Percentiles rank a stretch among this genome's conserved stretches.
Conservation (phyloP, 35 echinoderm and acorn worm species). For the Lytechinus variegatus region DNA sequence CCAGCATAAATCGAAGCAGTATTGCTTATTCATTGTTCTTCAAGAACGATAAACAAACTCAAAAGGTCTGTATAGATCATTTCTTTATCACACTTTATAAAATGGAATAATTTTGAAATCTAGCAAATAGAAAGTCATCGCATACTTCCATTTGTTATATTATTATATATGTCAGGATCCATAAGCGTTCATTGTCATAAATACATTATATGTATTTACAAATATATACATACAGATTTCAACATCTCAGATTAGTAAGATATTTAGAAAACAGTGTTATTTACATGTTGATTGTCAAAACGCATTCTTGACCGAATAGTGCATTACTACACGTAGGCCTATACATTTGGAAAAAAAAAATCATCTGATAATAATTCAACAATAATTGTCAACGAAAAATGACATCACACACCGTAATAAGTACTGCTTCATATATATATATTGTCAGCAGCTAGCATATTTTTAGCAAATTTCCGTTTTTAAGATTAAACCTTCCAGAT, state of each 20-base stretch:
- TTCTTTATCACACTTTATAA: not conserved
- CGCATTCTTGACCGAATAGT: slow-evolving; percentile 23
- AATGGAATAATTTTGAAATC: not conserved
- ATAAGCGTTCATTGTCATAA: slow-evolving; percentile 14
- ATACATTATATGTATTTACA: slow-evolving; percentile 17
- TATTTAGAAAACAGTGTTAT: not conserved
- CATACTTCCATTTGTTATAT: not conserved
- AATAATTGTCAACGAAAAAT: too few relatives aligned
- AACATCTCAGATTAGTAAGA: not conserved
- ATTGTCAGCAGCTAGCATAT: too few relatives aligned
- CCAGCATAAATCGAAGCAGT: not conserved
- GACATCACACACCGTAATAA: too few relatives aligned
- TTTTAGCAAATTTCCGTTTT: too few relatives aligned
- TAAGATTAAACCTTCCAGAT: too few relatives aligned
- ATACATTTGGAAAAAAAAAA: not conserved
- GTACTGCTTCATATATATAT: too few relatives aligned
- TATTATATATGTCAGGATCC: not conserved
- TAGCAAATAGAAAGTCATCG: not conserved
- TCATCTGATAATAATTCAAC: not conserved
- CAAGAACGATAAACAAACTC: not conserved
- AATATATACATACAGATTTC: not conserved
- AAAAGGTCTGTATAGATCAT: not conserved
- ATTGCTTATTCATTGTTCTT: not conserved
- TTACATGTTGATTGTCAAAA: slow-evolving; percentile 34
- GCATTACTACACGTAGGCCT: not conserved